Evolutionary conservation across 1,140 invertebrate genomes (phyloP), one percentile per base, ranked within the genome.

Genomic region (Drosophila nikananu): DNA sequence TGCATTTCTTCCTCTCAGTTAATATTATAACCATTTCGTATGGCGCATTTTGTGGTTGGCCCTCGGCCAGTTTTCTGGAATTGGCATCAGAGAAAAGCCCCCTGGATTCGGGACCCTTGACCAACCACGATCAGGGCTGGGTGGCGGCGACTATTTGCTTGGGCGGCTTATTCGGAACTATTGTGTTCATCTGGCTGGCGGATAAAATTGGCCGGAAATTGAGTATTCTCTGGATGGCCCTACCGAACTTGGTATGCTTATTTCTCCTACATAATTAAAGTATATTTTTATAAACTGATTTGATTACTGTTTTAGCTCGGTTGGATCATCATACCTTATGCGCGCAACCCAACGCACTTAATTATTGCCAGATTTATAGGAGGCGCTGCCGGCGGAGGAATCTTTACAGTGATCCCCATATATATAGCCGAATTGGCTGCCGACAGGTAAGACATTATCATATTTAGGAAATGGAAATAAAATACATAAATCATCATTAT

Each of bases 91-190:
- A 91, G 0, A 62, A 93, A 0, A 86, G 80, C 37, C 91, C 92
- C 0, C 19, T 93, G 58, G 73, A 79, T 1, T 68, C 83, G n/a
- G 67, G 77, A 5, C 81, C 83, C 2, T 42, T 94, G n/a, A 83
- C 49, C 5, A 23, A 67, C 9, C 92, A 93, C 59, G 93, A 95
- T 67, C 93, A 93, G 12, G 94, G 94, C 1, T 95, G 94, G 94
- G 93, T 95, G 27, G 94, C 93, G 0, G 94, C 94, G 0, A 93
- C 94, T 5, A 93, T 94, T 17, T 93, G 94, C 12, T 65, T 95
- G 21, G 94, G 94, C 5, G 94, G 93, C 1, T 59, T 95, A 3
- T 82, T 94, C 7, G 94, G 94, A 21, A 94, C 93, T 44, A 75
- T 94, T 5, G 48, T 94, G 2, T 93, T 94, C 23, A 95, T 93